These are phyloP conservation scores for Protodeltote pygarga DNA, from an alignment of 2,888 invertebrate genomes.

Conservation along the genomic window DNA sequence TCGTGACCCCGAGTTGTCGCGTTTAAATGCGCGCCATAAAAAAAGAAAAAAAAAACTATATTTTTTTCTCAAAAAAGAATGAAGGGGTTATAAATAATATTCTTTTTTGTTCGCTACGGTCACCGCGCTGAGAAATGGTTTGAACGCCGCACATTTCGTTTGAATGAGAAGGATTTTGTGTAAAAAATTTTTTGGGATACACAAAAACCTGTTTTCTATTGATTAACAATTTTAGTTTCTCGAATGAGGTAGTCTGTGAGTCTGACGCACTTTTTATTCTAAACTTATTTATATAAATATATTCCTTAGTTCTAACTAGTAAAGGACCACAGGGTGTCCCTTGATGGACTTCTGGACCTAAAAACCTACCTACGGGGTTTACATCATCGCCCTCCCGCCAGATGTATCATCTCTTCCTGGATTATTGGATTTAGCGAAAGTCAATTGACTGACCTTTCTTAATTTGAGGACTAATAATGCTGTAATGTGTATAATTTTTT, in stretches of 20 bases:
- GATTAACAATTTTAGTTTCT: constrained; percentile 1
- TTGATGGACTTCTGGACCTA: too few relatives aligned
- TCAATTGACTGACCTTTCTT: constrained; percentile 1
- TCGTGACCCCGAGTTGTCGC: constrained; percentile 64
- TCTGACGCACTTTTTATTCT: too few relatives aligned
- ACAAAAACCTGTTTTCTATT: constrained; percentile 13
- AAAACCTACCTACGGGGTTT: too few relatives aligned
- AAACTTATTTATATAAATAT: too few relatives aligned
- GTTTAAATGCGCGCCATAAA: constrained; percentile 69
- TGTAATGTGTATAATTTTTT: constrained; percentile 48
- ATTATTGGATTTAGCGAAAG: too few relatives aligned
- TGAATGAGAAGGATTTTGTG: constrained; percentile 48
- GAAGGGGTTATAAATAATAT: constrained; percentile 70
- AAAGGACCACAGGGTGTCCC: too few relatives aligned
- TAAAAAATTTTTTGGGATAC: constrained; percentile 27
- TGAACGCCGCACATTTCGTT: constrained; percentile 36
- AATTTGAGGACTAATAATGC: constrained; percentile 49
- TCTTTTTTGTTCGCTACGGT: constrained; percentile 59
- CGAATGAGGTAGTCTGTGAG: not conserved
- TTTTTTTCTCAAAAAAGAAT: constrained; percentile 63
- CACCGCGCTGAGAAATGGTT: constrained; percentile 41
- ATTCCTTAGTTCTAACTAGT: too few relatives aligned
- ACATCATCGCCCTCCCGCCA: too few relatives aligned
- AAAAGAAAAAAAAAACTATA: constrained; percentile 55
- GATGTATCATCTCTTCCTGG: too few relatives aligned